A percentile compares a stretch with the other conserved stretches of the same genome.
Conservation (phyloP, 2,888 invertebrate species). For the Melanophora roralis region DNA sequence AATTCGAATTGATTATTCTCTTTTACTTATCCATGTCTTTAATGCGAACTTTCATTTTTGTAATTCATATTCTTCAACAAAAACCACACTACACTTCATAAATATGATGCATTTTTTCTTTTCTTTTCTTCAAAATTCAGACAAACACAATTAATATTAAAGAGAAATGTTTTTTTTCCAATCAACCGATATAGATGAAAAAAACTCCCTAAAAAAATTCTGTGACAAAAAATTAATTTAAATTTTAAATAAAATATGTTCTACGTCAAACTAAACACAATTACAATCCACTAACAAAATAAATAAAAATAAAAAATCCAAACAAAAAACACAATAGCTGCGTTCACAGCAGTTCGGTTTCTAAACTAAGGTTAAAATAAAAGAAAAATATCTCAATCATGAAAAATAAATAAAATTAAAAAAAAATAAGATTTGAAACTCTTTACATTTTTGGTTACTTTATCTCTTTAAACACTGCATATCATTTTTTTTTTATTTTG, state of each 20-base stretch:
- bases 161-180: neutral
- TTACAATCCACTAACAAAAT: neutral
- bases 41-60: too few relatives aligned
- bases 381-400: too few relatives aligned
- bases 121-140: neutral
- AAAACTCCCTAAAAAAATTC: neutral
- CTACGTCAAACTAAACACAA: constrained; percentile 7
- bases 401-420: too few relatives aligned
- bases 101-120: neutral
- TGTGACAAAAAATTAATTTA: neutral
- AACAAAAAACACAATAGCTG: neutral
- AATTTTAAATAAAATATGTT: neutral
- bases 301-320: neutral
- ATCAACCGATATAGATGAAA: neutral
- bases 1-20: too few relatives aligned
- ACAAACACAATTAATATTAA: neutral
- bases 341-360: too few relatives aligned
- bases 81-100: neutral
- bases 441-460: too few relatives aligned
- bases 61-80: too few relatives aligned
- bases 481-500: too few relatives aligned
- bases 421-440: too few relatives aligned
- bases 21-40: too few relatives aligned
- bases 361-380: too few relatives aligned
- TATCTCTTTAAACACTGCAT: too few relatives aligned